phyloP scores from a whole-genome alignment of 2,888 invertebrate genomes.

The Pseudanteris insignis region DNA sequence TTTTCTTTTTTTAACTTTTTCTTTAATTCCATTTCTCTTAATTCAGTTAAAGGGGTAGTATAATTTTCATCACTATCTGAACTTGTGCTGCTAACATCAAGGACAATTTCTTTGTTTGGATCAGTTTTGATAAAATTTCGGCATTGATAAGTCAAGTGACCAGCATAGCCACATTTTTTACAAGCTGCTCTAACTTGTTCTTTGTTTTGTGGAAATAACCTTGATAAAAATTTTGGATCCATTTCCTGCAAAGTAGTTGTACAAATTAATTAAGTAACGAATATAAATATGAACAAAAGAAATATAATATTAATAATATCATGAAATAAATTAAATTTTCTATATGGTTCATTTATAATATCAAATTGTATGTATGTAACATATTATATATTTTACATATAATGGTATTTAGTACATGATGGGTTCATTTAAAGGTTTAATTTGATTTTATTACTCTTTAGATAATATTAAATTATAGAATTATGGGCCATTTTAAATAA shows the following conservation, averaged over 20 bases:
- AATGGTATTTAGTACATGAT: too few relatives aligned
- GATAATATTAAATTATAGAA: too few relatives aligned
- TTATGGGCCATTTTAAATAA: too few relatives aligned
- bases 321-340: too few relatives aligned
- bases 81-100: constrained; percentile 95
- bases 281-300: too few relatives aligned
- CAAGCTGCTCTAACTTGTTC: constrained; percentile 85
- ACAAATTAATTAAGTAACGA: too few relatives aligned
- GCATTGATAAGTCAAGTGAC: constrained; percentile 95
- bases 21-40: constrained; percentile 80
- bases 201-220: constrained; percentile 74
- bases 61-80: constrained; percentile 87
- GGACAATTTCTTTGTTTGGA: constrained; percentile 89
- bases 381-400: too few relatives aligned
- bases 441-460: too few relatives aligned
- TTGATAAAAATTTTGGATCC: constrained; percentile 68
- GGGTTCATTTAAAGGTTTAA: too few relatives aligned
- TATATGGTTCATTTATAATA: too few relatives aligned
- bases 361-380: too few relatives aligned
- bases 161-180: constrained; percentile 95
- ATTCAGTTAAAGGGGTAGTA: constrained; percentile 81
- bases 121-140: constrained; percentile 94
- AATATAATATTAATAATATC: too few relatives aligned
- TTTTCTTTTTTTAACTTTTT: constrained; percentile 75
- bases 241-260: constrained; percentile 53